Evolutionary conservation across 1,140 invertebrate genomes (phyloP), one percentile per base, ranked within the genome.

Genomic region (Melanaphis sacchari): DNA sequence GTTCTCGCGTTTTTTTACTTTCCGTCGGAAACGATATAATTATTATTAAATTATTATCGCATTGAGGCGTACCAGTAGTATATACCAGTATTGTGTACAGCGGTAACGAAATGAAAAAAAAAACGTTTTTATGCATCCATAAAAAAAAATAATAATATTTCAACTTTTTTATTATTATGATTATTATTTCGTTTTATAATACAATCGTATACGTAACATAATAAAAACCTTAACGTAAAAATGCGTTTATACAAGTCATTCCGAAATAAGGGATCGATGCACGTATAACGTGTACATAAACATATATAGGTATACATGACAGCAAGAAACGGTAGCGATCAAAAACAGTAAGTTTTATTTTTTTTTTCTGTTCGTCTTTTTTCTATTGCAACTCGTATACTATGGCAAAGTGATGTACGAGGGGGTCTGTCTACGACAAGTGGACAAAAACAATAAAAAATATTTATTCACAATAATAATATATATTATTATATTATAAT

Each of bases 31-130:
- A 92, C 66, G n/a, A 38, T 89, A 54, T 82, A 82, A 92, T 92
- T 84, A 92, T 92, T 92, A 92, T 92, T 92, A 46, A 92, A 92
- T 92, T 92, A 92, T 92, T 52, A 92, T 49, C 36, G n/a, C n/a
- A 31, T 59, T 8, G 52, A 26, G 36, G 76, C 84, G 66, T 59
- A 26, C 54, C 54, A 6, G 38, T n/a, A n/a, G 11, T 84, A 40
- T 84, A n/a, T 43, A 43, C 40, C 22, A 26, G 4, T 36, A 40
- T 18, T 15, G 11, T 21, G 59, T 18, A 31, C 84, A 31, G 9
- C 15, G 40, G 84, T 26, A 43, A 26, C 24, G 41, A 76, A 76
- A 76, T 0, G 11, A 9, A 52, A n/a, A 43, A 85, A 41, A 84
- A 85, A 85, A 85, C 22, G 81, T 9, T 40, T 84, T 41, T 40